phyloP scores from a whole-genome alignment of 2,797 vertebrate species.

The Eospalax fontanierii region DNA sequence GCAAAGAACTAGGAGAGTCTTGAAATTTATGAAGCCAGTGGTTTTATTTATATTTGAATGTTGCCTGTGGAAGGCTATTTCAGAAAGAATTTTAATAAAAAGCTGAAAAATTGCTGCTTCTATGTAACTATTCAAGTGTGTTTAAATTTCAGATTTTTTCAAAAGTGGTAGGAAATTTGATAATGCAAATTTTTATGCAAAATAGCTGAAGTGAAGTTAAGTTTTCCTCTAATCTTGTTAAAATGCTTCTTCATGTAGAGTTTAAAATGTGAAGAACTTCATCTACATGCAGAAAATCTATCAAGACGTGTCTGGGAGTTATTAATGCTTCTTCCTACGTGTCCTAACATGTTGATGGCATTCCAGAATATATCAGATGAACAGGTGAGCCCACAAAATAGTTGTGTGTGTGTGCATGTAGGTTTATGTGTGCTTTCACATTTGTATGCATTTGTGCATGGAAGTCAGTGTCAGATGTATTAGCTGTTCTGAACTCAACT shows the following conservation, averaged over 20 bases:
- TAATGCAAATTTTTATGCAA: slow-evolving; percentile 48
- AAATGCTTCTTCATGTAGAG: slow-evolving; percentile 89
- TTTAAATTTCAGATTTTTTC: slow-evolving; percentile 37
- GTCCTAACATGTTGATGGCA: slow-evolving; percentile 99
- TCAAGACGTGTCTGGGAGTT: slow-evolving; percentile 99
- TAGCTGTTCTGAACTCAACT: no score
- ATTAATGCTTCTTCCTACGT: slow-evolving; percentile 98
- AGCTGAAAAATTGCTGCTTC: slow-evolving; percentile 39
- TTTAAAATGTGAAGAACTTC: slow-evolving; percentile 96
- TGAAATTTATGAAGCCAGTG: slow-evolving; percentile 51
- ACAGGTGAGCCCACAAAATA: slow-evolving; percentile 89
- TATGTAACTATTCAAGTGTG: background rate
- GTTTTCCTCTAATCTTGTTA: slow-evolving; percentile 56
- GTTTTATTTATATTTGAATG: slow-evolving; percentile 39
- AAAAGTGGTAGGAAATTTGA: slow-evolving; percentile 31
- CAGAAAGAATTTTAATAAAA: background rate
- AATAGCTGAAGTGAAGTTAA: slow-evolving; percentile 8
- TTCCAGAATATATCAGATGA: slow-evolving; percentile 99
- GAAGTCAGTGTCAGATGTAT: background rate
- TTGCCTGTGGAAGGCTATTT: background rate
- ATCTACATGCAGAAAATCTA: slow-evolving; percentile 98
- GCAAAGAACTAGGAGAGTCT: background rate
- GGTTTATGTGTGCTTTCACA: background rate
- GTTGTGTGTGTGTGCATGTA: background rate
- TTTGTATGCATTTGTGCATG: background rate